Evolutionary conservation across 2,888 invertebrate species (phyloP).

Genomic region (Pyrgus malvae): DNA sequence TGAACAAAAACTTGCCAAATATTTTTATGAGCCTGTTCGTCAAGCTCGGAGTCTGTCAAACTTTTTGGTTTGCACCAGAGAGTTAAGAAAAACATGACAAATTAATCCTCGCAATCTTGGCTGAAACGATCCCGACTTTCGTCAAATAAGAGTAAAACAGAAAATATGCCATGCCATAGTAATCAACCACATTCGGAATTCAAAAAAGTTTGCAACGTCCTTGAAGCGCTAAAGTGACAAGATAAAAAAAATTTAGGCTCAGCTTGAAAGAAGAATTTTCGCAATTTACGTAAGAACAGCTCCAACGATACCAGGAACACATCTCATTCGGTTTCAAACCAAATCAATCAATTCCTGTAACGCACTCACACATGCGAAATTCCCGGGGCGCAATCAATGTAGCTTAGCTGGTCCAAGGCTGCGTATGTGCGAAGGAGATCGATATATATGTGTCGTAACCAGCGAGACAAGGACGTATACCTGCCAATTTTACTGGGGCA

Average conservation of each 20-base stretch:
- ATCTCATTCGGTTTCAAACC: constrained; percentile 17
- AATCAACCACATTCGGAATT: constrained; percentile 15
- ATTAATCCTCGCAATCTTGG: constrained; percentile 5
- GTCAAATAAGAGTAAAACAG: background rate
- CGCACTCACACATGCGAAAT: constrained; percentile 24
- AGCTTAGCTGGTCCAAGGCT: constrained; percentile 30
- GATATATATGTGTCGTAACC: constrained; percentile 10
- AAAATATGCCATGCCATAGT: constrained; percentile 11
- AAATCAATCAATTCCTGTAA: constrained; percentile 28
- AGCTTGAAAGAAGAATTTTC: constrained; percentile 3
- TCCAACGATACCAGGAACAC: constrained; percentile 15
- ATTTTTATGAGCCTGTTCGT: no score
- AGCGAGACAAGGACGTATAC: constrained; percentile 17
- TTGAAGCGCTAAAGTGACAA: constrained; percentile 15
- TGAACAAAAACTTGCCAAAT: no score
- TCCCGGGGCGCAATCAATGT: constrained; percentile 36
- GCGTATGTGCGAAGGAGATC: constrained; percentile 29
- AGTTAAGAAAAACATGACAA: constrained; percentile 13
- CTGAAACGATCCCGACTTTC: background rate
- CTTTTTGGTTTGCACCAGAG: background rate
- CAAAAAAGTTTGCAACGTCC: constrained; percentile 15
- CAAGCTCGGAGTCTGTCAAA: no score
- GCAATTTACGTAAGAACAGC: constrained; percentile 16
- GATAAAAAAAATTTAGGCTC: constrained; percentile 1
- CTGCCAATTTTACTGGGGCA: constrained; percentile 23